Conservation (phyloP, 2,113 vertebrate genomes). For the Proterorhinus semilunaris region DNA sequence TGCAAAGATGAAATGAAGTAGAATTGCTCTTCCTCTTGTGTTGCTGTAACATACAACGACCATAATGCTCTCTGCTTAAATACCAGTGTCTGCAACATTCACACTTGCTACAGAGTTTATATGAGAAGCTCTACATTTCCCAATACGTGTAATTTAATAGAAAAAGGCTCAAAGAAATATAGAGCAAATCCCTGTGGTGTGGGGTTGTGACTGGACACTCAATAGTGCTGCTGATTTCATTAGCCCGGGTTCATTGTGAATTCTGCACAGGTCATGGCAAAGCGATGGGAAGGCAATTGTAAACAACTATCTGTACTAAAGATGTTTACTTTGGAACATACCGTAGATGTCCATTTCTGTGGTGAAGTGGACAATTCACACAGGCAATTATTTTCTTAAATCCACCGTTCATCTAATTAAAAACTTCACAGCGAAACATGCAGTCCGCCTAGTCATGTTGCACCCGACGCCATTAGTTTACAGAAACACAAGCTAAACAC, state of each 20-base stretch:
- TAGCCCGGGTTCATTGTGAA: constrained; percentile 20
- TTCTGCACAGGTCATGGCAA: constrained; percentile 25
- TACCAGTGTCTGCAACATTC: not conserved
- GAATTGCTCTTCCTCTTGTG: not conserved
- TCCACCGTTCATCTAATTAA: not conserved
- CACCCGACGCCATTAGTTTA: not conserved
- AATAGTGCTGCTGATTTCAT: constrained; percentile 26
- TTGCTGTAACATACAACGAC: not conserved
- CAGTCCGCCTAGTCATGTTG: not conserved
- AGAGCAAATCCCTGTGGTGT: constrained; percentile 31
- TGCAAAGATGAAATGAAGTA: no score
- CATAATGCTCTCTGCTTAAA: not conserved
- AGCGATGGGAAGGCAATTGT: not conserved
- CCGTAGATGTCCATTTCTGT: not conserved
- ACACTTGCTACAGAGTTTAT: constrained; percentile 30
- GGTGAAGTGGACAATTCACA: not conserved
- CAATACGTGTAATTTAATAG: constrained; percentile 53
- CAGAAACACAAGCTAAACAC: constrained; percentile 8
- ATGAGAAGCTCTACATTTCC: constrained; percentile 44
- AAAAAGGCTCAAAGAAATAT: constrained; percentile 39
- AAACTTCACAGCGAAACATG: not conserved
- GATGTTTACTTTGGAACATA: not conserved
- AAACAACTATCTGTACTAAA: not conserved
- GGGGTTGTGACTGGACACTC: constrained; percentile 39
- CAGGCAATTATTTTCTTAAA: not conserved